Evolutionary conservation across 2,113 vertebrate species (phyloP).

Genomic region (Gymnocephalus cernua): DNA sequence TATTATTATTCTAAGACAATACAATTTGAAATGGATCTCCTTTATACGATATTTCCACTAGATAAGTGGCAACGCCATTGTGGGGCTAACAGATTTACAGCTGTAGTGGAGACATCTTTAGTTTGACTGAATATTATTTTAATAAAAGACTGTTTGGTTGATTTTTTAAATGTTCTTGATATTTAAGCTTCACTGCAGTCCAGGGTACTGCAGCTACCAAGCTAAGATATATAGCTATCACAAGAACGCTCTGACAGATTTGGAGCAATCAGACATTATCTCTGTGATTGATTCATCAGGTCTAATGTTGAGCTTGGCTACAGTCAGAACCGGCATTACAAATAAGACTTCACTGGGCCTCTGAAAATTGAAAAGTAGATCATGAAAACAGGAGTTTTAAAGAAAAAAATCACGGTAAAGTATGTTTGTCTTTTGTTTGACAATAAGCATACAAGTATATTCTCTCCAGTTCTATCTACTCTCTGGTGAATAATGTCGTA

Average conservation of each 20-base stretch:
- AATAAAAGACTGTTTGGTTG: neutral
- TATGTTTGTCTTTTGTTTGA: neutral
- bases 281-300: constrained; percentile 15
- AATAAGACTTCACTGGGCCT: neutral
- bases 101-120: neutral
- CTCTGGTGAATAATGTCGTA: neutral
- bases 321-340: neutral
- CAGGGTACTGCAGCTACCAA: neutral
- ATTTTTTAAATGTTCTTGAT: neutral
- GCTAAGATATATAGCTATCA: neutral
- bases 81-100: neutral
- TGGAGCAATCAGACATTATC: constrained; percentile 27
- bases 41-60: neutral
- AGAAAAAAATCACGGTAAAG: neutral
- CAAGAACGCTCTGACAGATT: neutral
- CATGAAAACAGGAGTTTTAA: neutral
- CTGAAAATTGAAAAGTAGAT: neutral
- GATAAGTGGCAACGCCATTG: neutral
- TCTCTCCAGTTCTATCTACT: neutral
- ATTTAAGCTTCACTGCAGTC: neutral
- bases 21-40: neutral
- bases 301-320: constrained; percentile 1
- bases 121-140: constrained; percentile 10
- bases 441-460: neutral
- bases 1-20: neutral